Evolutionary conservation across 2,888 invertebrate genomes (phyloP).

Genomic region (Oscheius sp.): DNA sequence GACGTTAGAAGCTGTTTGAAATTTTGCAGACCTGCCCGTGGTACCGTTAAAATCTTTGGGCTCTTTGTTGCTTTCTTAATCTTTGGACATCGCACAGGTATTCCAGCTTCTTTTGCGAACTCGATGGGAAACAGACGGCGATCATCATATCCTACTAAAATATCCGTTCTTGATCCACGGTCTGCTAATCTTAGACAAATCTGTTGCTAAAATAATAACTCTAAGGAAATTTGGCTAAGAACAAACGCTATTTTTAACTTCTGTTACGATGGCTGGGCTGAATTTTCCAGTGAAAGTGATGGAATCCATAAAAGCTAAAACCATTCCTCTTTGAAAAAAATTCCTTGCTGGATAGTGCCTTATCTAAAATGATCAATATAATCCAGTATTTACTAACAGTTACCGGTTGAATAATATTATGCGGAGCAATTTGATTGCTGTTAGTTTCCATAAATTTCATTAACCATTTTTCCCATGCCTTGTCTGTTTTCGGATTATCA

Average conservation of each 20-base stretch:
- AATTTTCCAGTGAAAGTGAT: conserved; percentile 13
- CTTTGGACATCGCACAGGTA: not conserved
- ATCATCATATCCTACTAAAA: not conserved
- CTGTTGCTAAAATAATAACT: not conserved
- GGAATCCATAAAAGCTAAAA: conserved; percentile 10
- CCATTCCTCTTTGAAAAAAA: conserved; percentile 17
- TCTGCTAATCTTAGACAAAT: not conserved
- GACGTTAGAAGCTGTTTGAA: no score
- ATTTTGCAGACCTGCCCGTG: no score
- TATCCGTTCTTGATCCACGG: not conserved
- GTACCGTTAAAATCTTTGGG: not conserved
- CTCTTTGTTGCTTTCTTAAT: not conserved
- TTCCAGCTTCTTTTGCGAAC: not conserved
- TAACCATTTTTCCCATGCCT: conserved; percentile 21
- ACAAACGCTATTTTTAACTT: not conserved
- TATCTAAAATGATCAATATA: not conserved
- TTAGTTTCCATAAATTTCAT: conserved; percentile 2
- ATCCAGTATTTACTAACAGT: not conserved
- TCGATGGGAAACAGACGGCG: conserved; percentile 8
- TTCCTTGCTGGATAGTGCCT: not conserved
- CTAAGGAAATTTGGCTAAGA: not conserved
- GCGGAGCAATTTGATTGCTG: conserved; percentile 6
- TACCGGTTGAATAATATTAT: not conserved
- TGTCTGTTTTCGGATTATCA: conserved; percentile 18
- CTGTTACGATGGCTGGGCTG: conserved; percentile 12